These are phyloP conservation scores for Cerastoderma edule DNA, from an alignment of 2,888 invertebrate species.

Conservation along the genomic window DNA sequence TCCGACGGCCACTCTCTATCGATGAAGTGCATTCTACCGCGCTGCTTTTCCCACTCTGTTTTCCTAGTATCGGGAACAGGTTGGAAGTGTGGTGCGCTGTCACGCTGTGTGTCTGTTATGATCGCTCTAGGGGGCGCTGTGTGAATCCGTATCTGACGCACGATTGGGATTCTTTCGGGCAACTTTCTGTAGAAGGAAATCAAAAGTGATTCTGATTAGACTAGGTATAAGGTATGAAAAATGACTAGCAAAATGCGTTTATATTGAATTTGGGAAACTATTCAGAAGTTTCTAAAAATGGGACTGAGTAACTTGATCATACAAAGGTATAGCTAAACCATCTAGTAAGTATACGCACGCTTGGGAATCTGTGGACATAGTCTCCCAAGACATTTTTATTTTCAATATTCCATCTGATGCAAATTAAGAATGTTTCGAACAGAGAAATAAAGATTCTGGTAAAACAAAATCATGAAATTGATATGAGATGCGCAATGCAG, in stretches of 20 bases:
- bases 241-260: neutral
- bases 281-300: too few relatives aligned
- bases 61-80: neutral
- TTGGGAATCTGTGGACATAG: too few relatives aligned
- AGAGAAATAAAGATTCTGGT: too few relatives aligned
- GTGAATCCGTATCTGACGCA: neutral
- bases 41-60: conserved; percentile 6
- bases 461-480: too few relatives aligned
- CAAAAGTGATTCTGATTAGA: neutral
- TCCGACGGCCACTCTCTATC: conserved; percentile 28
- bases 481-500: too few relatives aligned
- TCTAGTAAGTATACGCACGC: too few relatives aligned
- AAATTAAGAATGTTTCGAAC: too few relatives aligned
- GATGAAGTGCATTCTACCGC: conserved; percentile 28
- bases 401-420: too few relatives aligned
- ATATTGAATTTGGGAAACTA: too few relatives aligned
- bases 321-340: too few relatives aligned
- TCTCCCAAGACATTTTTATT: too few relatives aligned
- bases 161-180: conserved; percentile 21
- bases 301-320: too few relatives aligned
- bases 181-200: conserved; percentile 17
- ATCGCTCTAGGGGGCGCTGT: conserved; percentile 16
- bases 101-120: conserved; percentile 10
- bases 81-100: conserved; percentile 10
- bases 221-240: neutral